Evolutionary conservation across 2,888 invertebrate species (phyloP), one percentile per base, ranked within the genome.

Genomic region (Ernsta delagoae): DNA sequence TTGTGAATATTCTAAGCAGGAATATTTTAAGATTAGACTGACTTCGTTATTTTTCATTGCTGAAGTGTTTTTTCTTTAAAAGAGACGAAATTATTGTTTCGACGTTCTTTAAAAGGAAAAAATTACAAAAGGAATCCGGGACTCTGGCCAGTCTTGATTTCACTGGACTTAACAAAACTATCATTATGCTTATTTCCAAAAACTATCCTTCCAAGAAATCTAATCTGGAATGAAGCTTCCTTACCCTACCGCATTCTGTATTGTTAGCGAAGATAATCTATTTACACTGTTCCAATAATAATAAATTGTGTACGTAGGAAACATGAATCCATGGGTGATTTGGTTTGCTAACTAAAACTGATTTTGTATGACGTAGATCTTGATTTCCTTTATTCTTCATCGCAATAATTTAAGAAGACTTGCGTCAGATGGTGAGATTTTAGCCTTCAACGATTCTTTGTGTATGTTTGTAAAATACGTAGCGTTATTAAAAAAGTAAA

Each of bases 11-110:
- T 59, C 36, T 65, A 34, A 65, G 11, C 36, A 39, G 16, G 45
- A 48, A 39, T 59, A 36, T 50, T 65, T 50, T 50, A 57, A n/a
- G n/a, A n/a, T n/a, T n/a, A 34, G 65, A 57, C 24, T 5, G 24
- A 31, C 11, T 65, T 66, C 53, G 16, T 53, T n/a, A 50, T 60
- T 60, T 41, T 8, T 60, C 53, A 54, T 60, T 66, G 66, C 60
- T 31, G 54, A 43, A n/a, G n/a, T n/a, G n/a, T n/a, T n/a, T n/a
- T n/a, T n/a, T n/a, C n/a, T n/a, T n/a, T n/a, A n/a, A n/a, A n/a
- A n/a, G n/a, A n/a, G n/a, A n/a, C n/a, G n/a, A n/a, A n/a, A n/a
- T n/a, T n/a, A n/a, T n/a, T n/a, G n/a, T n/a, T n/a, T n/a, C n/a
- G n/a, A n/a, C n/a, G n/a, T n/a, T n/a, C n/a, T n/a, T n/a, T n/a